These are phyloP conservation scores for Gallinago paraguaiae DNA, from an alignment of 2,113 vertebrate species.

Conservation along the genomic window DNA sequence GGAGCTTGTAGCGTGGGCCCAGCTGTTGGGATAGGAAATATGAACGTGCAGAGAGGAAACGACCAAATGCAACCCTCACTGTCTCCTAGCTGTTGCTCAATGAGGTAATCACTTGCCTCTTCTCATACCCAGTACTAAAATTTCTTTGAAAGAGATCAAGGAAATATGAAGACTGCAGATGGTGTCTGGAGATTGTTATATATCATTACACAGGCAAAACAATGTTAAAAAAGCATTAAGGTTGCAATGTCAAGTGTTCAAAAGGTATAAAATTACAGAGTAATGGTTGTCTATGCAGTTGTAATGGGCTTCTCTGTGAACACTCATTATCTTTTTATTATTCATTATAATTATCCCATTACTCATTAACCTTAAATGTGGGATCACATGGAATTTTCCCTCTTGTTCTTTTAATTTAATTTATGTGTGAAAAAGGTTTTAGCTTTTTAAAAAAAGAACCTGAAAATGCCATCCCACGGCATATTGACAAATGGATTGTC, in stretches of 20 bases:
- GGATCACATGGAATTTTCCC: constrained; percentile 23
- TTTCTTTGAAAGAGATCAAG: constrained; percentile 23
- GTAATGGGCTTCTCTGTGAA: constrained; percentile 37
- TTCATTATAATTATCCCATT: constrained; percentile 53
- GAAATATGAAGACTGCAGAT: constrained; percentile 32
- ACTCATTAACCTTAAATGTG: constrained; percentile 57
- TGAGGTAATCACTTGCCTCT: neutral
- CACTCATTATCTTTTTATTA: constrained; percentile 49
- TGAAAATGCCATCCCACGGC: constrained; percentile 17
- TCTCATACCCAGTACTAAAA: neutral
- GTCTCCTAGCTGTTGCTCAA: neutral
- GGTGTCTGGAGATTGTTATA: constrained; percentile 26
- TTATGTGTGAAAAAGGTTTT: constrained; percentile 28
- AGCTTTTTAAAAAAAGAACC: neutral
- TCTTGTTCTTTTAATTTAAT: constrained; percentile 59
- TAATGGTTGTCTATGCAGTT: constrained; percentile 3
- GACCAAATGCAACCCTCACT: neutral
- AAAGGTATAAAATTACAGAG: constrained; percentile 45
- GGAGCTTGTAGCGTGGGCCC: neutral
- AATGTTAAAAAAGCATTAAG: constrained; percentile 57
- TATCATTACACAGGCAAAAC: constrained; percentile 32
- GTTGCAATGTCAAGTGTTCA: constrained; percentile 43
- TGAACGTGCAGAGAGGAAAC: neutral
- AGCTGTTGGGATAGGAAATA: neutral
- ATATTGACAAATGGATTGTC: constrained; percentile 53